Percentiles rank a stretch among this genome's conserved stretches.
These are phyloP conservation scores for Tenodera sinensis DNA, from an alignment of 2,888 invertebrate genomes.

Conservation along the genomic window DNA sequence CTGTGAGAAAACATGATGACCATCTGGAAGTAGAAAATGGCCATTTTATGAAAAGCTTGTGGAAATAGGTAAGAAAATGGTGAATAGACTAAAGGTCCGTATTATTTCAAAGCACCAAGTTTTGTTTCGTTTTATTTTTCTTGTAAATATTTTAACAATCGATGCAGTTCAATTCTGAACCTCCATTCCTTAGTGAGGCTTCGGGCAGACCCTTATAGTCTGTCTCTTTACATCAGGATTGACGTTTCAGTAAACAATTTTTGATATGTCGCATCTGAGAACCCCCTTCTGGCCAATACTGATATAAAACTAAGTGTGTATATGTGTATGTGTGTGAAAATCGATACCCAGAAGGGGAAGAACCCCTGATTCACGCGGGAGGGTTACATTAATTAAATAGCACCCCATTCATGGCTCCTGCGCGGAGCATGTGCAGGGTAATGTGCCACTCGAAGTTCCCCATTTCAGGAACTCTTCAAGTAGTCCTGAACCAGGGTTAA, in stretches of 20 bases:
- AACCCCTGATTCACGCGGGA: not conserved
- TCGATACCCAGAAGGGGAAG: not conserved
- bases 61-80: too few species aligned
- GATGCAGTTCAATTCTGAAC: too few species aligned
- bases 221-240: too few species aligned
- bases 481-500: not conserved
- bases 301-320: not conserved
- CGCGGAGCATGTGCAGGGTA: not conserved
- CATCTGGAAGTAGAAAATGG: too few species aligned
- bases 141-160: too few species aligned
- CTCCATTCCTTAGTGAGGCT: too few species aligned
- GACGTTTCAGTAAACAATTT: not conserved
- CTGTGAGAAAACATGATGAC: too few species aligned
- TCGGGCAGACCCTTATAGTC: too few species aligned
- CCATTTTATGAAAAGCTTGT: too few species aligned
- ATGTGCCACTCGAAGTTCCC: not conserved
- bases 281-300: not conserved
- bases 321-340: not conserved
- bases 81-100: too few species aligned
- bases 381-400: not conserved
- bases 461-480: not conserved
- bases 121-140: too few species aligned
- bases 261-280: not conserved
- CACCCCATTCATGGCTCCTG: not conserved
- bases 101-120: too few species aligned